Base-by-base conservation (phyloP, 35 echinoderm and acorn worm genomes). In the Patiria miniata region DNA sequence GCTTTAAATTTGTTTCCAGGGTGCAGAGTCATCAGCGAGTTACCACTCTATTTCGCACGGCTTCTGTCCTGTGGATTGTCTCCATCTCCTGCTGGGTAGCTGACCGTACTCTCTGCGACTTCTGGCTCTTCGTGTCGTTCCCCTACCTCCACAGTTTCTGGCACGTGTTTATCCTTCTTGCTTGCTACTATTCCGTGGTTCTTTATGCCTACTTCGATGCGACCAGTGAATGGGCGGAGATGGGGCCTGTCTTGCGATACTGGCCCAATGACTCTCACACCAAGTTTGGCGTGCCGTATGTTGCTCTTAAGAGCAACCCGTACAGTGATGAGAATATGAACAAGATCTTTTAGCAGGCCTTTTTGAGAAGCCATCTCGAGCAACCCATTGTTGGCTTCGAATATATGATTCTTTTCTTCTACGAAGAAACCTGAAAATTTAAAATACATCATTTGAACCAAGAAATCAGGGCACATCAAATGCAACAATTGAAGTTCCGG, bases 71-170 rank as follows among this genome's bases (percentile, higher is more conserved):
- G 10, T 91, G 88, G 91, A 59, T 90, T 1, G 28, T 97, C 39
- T 85, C 95, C n/a, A 89, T 97, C 0, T 15, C 52, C 15, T 93
- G 91, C 84, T 97, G 95, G 95, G 37, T 93, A 1, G 81, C 85
- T 40, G 95, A 97, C 36, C 84, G 53, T 8, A 83, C 93, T 29
- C 52, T 93, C 39, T 97, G 95, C 68, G 92, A 94, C 29, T 69
- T 92, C 26, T 97, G 95, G 95, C 91, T 90, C 68, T 86, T 40
- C 0, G 6, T 94, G 9, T 93, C 88, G 5, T 87, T 97, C 52
- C 95, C 95, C 36, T 97, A 97, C 47, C 95, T 97, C 14, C 95
- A 97, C 85, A 87, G 95, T 44, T 83, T 93, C 87, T 97, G 95
- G 95, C 95, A 97, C 65, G 88, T 97, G 40, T 82, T 97, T 17